A percentile compares a stretch with the other conserved stretches of the same genome.
Conservation (phyloP, 2,113 vertebrate genomes). For the Callopanchax toddi region DNA sequence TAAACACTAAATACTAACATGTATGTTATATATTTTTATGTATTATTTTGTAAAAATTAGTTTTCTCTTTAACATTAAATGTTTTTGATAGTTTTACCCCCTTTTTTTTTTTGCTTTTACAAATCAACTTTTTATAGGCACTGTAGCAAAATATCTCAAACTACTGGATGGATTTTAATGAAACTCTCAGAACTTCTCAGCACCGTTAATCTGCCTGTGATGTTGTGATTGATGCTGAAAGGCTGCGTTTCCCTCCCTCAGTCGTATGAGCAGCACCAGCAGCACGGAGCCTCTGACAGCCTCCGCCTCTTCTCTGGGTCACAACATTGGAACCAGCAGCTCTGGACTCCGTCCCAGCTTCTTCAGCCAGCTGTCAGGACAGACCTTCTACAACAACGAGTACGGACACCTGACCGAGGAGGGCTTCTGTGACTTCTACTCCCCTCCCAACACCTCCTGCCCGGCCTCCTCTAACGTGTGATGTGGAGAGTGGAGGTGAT, state of each 20-base stretch:
- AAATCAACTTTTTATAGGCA: too few species aligned
- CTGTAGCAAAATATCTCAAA: too few species aligned
- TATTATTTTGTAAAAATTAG: too few species aligned
- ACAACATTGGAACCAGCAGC: slow-evolving; percentile 49
- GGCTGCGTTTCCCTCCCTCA: slow-evolving; percentile 22
- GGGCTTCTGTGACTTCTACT: slow-evolving; percentile 80
- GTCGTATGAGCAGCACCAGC: slow-evolving; percentile 75
- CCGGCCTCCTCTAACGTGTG: slow-evolving; percentile 76
- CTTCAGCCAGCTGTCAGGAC: slow-evolving; percentile 84
- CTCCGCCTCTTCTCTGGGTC: slow-evolving; percentile 68
- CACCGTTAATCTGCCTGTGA: not conserved
- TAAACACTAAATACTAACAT: too few species aligned
- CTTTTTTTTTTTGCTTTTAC: too few species aligned
- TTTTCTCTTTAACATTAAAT: too few species aligned
- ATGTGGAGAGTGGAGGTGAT: slow-evolving; percentile 4
- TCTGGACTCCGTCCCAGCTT: slow-evolving; percentile 71
- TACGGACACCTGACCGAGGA: slow-evolving; percentile 89
- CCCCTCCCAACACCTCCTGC: slow-evolving; percentile 55
- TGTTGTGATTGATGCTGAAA: not conserved
- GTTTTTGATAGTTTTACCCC: too few species aligned
- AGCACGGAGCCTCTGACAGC: slow-evolving; percentile 76
- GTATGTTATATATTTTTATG: too few species aligned
- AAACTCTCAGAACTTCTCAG: too few species aligned
- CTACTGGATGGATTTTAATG: too few species aligned
- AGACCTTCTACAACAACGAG: slow-evolving; percentile 97